Conservation (phyloP, 2,113 vertebrate genomes). For the Bagarius yarrelli region DNA sequence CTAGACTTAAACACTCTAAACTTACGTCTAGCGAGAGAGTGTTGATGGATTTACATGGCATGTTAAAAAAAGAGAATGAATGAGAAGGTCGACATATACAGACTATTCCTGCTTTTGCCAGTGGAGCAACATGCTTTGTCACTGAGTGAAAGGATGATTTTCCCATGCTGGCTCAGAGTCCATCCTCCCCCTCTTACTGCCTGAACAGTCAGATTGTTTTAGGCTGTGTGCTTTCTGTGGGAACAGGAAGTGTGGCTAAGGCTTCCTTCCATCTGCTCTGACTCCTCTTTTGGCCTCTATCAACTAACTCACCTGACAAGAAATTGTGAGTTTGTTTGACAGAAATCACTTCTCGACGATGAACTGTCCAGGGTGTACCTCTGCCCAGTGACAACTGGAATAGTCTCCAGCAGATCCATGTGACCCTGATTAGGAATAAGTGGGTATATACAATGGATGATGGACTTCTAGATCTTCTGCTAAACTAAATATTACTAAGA, state of each 20-base stretch:
- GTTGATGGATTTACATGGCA: neutral
- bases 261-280: constrained; percentile 52
- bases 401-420: neutral
- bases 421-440: neutral
- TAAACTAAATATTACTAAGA: too few relatives aligned
- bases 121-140: constrained; percentile 39
- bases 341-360: neutral
- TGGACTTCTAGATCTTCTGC: too few relatives aligned
- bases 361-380: too few relatives aligned
- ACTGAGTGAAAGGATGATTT: constrained; percentile 44
- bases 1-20: too few relatives aligned
- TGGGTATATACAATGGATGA: too few relatives aligned
- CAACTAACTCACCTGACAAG: constrained; percentile 29
- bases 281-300: constrained; percentile 45
- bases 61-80: constrained; percentile 2
- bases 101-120: neutral
- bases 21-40: neutral
- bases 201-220: constrained; percentile 65
- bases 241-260: constrained; percentile 58
- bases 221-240: constrained; percentile 63
- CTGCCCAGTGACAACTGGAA: too few relatives aligned
- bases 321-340: neutral
- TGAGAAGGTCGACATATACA: neutral
- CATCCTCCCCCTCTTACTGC: constrained; percentile 38
- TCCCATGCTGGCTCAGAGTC: constrained; percentile 37